Evolutionary conservation across 2,797 vertebrate species (phyloP), one percentile per base, ranked within the genome.

Genomic region (Tangara arthus): DNA sequence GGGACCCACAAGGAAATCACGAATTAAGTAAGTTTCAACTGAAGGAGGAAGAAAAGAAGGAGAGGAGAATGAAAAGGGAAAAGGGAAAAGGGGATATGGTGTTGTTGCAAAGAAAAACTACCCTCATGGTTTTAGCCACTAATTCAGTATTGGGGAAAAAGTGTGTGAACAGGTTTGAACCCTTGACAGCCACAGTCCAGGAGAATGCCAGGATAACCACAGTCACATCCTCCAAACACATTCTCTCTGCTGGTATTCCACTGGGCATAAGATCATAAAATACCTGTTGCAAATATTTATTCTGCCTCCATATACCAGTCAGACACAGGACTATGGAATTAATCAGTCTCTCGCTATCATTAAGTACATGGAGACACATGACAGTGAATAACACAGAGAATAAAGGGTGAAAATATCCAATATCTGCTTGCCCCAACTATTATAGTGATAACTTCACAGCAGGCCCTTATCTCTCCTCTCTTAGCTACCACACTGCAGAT

Each of bases 281-380:
- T 8, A 59, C 14, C 14, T 32, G 32, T 13, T 66, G 11, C 11
- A 76, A 50, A 32, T 41, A 70, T 21, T 71, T 84, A 59, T 55
- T 61, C 7, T 37, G 16, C 23, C n/a, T 73, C 37, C 23, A 49
- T 8, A 10, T 20, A 8, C 56, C 12, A 57, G 24, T 32, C 34
- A 52, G 22, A 27, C 12, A 22, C 0, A 0, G 68, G 68, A 32
- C 6, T 20, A 6, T 1, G 12, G 37, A 44, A 32, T 44, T 60
- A 42, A 18, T 60, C 23, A 4, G 0, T 26, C 28, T 42, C 24
- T 75, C 3, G 0, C 35, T 63, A 37, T 64, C 34, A 44, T 9
- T 63, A 57, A 69, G 14, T 28, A 39, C 3, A 4, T 10, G 15
- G 35, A 47, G 26, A 42, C 10, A 52, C 10, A 5, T 4, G 15